Conservation (phyloP, 2,888 invertebrate species). For the Ornithoptera alexandrae region DNA sequence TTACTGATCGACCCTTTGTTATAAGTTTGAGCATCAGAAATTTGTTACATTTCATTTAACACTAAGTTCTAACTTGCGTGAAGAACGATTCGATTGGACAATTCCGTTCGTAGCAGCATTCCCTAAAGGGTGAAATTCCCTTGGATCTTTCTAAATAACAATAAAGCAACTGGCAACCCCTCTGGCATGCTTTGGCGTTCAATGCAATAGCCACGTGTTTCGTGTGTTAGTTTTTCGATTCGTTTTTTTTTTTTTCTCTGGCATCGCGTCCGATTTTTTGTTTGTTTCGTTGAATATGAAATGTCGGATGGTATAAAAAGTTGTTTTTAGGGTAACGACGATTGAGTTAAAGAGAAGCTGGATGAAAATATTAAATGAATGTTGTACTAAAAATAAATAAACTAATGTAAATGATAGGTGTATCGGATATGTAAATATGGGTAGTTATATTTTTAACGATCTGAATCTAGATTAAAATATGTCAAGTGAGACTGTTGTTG, state of each 20-base stretch:
- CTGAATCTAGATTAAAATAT: too few relatives aligned
- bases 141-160: not conserved
- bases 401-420: not conserved
- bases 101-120: not conserved
- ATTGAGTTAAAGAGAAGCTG: constrained; percentile 1
- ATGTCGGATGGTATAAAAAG: constrained; percentile 41
- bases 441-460: too few relatives aligned
- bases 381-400: not conserved
- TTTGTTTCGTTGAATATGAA: constrained; percentile 49
- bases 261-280: constrained; percentile 45
- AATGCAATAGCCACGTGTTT: constrained; percentile 53
- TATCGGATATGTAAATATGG: not conserved
- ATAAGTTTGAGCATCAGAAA: not conserved
- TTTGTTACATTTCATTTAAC: not conserved
- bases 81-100: not conserved
- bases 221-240: constrained; percentile 36
- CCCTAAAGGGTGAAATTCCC: not conserved
- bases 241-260: constrained; percentile 31
- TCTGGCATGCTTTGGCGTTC: constrained; percentile 19
- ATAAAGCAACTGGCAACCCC: constrained; percentile 7
- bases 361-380: not conserved
- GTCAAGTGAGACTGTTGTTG: too few relatives aligned
- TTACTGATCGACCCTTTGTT: too few relatives aligned
- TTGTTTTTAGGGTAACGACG: constrained; percentile 25
- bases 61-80: not conserved